Conservation (phyloP, 2,797 vertebrate genomes). For the Netta rufina region DNA sequence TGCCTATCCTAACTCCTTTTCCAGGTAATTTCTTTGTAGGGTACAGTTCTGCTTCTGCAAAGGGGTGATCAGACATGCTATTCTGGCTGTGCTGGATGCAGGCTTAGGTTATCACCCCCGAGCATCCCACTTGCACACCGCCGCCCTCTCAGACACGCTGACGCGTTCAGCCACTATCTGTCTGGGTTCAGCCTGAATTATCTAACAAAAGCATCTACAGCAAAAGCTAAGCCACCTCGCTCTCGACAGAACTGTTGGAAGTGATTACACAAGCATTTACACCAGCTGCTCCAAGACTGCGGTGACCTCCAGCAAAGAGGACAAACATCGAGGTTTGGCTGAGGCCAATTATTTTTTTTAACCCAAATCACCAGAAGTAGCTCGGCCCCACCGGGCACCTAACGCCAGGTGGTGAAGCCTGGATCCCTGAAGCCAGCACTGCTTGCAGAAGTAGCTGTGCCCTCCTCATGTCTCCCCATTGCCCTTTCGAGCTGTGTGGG, state of each 20-base stretch:
- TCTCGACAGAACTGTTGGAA: not conserved
- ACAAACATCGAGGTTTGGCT: not conserved
- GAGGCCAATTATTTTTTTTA: not conserved
- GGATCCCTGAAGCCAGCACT: not conserved
- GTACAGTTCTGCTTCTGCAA: not conserved
- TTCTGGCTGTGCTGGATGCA: not conserved
- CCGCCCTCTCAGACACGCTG: not conserved
- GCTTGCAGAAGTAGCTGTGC: not conserved
- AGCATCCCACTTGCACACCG: not conserved
- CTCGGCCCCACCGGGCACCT: not conserved
- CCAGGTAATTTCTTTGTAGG: not conserved
- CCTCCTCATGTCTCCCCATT: fast-evolving
- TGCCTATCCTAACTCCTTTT: not conserved
- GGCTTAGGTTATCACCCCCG: not conserved
- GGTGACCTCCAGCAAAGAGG: not conserved
- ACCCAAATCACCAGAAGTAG: not conserved
- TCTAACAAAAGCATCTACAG: not conserved
- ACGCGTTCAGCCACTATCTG: not conserved
- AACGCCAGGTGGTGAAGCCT: not conserved
- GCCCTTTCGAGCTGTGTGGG: not conserved
- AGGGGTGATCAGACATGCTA: not conserved
- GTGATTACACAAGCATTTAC: not conserved
- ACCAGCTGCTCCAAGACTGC: not conserved
- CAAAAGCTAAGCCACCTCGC: not conserved
- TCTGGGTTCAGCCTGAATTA: not conserved